Evolutionary conservation across 1,140 invertebrate genomes (phyloP).

Genomic region (Melipona quadrifasciata): DNA sequence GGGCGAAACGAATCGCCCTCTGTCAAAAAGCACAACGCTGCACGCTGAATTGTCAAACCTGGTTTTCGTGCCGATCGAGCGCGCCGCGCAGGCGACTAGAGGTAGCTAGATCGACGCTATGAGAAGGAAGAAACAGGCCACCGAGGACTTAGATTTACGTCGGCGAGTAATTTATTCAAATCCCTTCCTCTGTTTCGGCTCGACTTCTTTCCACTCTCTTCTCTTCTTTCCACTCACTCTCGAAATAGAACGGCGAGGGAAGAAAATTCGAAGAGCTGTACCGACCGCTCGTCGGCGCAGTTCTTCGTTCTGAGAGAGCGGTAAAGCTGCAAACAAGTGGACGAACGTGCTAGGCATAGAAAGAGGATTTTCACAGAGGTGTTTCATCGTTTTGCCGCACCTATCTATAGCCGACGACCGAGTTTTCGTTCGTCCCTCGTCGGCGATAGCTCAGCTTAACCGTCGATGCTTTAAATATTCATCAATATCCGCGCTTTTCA

Average conservation of each 20-base stretch:
- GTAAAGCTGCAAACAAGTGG: conserved; percentile 65
- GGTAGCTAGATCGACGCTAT: not conserved
- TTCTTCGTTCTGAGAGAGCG: conserved; percentile 45
- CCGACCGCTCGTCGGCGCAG: conserved; percentile 8
- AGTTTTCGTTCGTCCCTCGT: not conserved
- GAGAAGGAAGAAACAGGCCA: conserved; percentile 44
- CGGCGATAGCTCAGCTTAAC: not conserved
- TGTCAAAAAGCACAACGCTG: not conserved
- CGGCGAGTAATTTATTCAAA: conserved; percentile 67
- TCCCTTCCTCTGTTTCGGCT: conserved; percentile 36
- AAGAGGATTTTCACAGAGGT: conserved; percentile 36
- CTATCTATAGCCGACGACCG: conserved; percentile 1
- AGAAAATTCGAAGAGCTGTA: conserved; percentile 45
- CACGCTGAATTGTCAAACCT: conserved; percentile 6
- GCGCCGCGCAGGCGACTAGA: not conserved
- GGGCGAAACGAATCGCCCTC: not conserved
- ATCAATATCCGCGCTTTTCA: conserved; percentile 6
- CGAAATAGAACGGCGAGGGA: conserved; percentile 1
- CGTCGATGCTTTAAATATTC: conserved; percentile 37
- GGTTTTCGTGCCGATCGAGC: not conserved
- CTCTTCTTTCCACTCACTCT: conserved; percentile 2
- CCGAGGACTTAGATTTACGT: conserved; percentile 56
- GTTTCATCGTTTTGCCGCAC: conserved; percentile 44
- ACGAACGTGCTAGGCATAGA: conserved; percentile 63
- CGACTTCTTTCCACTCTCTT: not conserved